A percentile compares a stretch with the other conserved stretches of the same genome.
Conservation (phyloP, 1,140 invertebrate species). For the Drosophila tristis region DNA sequence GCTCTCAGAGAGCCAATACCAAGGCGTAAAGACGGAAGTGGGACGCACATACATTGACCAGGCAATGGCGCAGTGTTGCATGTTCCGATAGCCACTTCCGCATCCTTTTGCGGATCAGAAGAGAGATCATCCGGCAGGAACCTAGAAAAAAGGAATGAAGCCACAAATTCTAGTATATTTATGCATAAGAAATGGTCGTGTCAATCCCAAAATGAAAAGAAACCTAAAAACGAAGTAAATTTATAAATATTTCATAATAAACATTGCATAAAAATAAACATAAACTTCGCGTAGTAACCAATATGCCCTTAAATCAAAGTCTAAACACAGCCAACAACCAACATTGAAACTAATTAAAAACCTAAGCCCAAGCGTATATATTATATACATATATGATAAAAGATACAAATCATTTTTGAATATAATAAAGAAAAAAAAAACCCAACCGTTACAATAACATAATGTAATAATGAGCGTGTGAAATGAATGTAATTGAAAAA, state of each 20-base stretch:
- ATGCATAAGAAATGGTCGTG: constrained; percentile 60
- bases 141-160: constrained; percentile 20
- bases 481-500: constrained; percentile 59
- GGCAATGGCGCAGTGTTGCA: background rate
- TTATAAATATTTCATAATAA: constrained; percentile 68
- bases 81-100: constrained; percentile 18
- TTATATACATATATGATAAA: constrained; percentile 43
- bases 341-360: constrained; percentile 51
- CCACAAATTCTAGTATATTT: constrained; percentile 73
- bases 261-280: constrained; percentile 41
- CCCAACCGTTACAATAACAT: constrained; percentile 50
- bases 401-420: constrained; percentile 57
- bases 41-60: constrained; percentile 4
- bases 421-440: constrained; percentile 40
- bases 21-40: constrained; percentile 34
- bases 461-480: constrained; percentile 63
- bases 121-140: constrained; percentile 1
- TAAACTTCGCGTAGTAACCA: constrained; percentile 70
- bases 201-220: constrained; percentile 61
- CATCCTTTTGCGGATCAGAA: constrained; percentile 8
- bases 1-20: constrained; percentile 67
- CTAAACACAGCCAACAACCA: constrained; percentile 64
- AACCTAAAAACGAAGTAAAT: constrained; percentile 57
- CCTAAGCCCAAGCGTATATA: constrained; percentile 46
- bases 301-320: constrained; percentile 79